These are phyloP conservation scores for Xestia xanthographa DNA, from an alignment of 2,888 invertebrate genomes.

Conservation along the genomic window DNA sequence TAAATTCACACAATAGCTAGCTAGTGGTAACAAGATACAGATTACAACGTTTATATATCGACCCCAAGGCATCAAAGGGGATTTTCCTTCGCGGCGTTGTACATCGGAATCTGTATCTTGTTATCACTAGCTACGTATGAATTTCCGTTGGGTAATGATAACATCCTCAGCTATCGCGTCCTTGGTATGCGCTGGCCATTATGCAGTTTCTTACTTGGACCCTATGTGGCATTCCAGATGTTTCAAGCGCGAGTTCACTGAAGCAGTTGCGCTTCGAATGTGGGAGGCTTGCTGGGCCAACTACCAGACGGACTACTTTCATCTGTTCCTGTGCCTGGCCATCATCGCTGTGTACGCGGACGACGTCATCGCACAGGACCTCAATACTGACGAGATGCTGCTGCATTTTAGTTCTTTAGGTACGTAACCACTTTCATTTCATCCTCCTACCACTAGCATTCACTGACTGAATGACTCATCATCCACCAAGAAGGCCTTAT, in stretches of 20 bases:
- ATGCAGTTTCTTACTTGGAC: neutral
- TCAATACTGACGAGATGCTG: conserved; percentile 98
- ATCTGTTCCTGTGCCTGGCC: conserved; percentile 97
- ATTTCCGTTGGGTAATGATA: neutral
- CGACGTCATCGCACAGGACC: conserved; percentile 97
- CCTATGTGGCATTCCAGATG: conserved; percentile 90
- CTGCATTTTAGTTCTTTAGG: conserved; percentile 97
- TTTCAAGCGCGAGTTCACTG: conserved; percentile 97
- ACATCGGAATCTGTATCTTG: neutral
- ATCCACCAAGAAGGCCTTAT: neutral
- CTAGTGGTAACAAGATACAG: no score
- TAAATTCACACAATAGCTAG: no score
- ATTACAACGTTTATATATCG: no score
- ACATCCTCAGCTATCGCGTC: neutral
- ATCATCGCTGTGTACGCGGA: conserved; percentile 98
- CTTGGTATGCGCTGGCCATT: neutral
- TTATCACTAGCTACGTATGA: no score
- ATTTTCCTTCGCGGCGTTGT: neutral
- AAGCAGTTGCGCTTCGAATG: conserved; percentile 96
- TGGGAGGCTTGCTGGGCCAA: conserved; percentile 99
- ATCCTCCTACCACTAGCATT: neutral
- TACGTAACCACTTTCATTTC: conserved; percentile 68
- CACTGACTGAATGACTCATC: neutral
- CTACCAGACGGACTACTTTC: conserved; percentile 98
- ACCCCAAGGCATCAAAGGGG: no score